Base-by-base conservation (phyloP, 2,888 invertebrate species). In the Pristionchus fissidentatus region DNA sequence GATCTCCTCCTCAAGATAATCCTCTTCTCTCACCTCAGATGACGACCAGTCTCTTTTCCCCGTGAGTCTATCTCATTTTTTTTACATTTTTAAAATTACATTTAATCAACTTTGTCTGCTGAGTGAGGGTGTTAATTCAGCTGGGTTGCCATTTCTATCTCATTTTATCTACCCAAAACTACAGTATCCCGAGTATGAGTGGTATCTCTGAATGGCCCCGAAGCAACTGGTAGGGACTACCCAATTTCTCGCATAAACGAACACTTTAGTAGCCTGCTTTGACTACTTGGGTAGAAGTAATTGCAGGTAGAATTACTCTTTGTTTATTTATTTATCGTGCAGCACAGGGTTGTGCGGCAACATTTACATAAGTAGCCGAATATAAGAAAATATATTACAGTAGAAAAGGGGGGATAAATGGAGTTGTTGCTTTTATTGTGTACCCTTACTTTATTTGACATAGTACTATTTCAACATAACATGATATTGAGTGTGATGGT, bases 1-100 rank as follows among this genome's bases (percentile, higher is more conserved):
- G 66, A 66, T 66, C 60, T 29, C 32, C 66, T 66, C 46, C 15
- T 19, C 46, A n/a, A 32, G 49, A 49, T 22, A 46, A 43, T 8
- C 43, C 46, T 8, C 46, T n/a, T 75, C 75, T 75, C n/a, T 75
- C 75, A 43, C 49, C 75, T 46, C 46, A 29, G n/a, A 66, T 66
- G 66, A 66, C 66, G 19, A 38, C 66, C 38, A 66, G 66, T 66
- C 66, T 66, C 38, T 66, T 66, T 29, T 66, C 66, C 22, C 66
- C 66, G 66, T 66, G 1, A 38, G 66, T 66, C 29, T 38, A n/a
- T n/a, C n/a, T n/a, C n/a, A n/a, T n/a, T n/a, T n/a, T n/a, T n/a
- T n/a, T n/a, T n/a, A n/a, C n/a, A n/a, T n/a, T n/a, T n/a, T n/a
- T n/a, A n/a, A n/a, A n/a, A n/a, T n/a, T n/a, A n/a, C n/a, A n/a